Percentiles rank a stretch among this genome's conserved stretches.
These are phyloP conservation scores for Beroe forskalii DNA, from an alignment of 37 sponge, comb jelly and placozoan species.

Conservation along the genomic window DNA sequence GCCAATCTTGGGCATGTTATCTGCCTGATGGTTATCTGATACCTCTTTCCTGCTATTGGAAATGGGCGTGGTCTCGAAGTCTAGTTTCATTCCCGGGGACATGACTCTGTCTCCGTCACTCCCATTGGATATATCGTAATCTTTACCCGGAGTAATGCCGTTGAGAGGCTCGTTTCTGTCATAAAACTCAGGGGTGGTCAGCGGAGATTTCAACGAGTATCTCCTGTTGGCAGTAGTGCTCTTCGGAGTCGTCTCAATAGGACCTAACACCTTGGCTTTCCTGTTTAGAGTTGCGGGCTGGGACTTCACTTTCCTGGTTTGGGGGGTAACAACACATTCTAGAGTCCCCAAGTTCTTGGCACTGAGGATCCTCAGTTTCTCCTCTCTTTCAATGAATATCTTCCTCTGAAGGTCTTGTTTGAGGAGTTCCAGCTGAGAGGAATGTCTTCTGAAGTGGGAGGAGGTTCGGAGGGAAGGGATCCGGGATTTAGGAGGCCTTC, in stretches of 20 bases:
- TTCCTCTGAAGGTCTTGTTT: constrained; percentile 7
- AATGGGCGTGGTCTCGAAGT: background rate
- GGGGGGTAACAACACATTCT: background rate
- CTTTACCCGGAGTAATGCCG: background rate
- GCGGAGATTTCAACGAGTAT: background rate
- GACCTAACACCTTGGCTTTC: background rate
- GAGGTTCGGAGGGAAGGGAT: constrained; percentile 17
- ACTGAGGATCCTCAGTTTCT: background rate
- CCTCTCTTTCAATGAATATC: background rate
- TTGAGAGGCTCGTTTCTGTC: background rate
- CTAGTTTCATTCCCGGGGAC: background rate
- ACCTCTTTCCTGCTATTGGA: background rate
- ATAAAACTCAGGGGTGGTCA: background rate
- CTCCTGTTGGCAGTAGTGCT: background rate
- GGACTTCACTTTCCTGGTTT: background rate
- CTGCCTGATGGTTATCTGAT: background rate
- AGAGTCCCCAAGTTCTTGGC: background rate
- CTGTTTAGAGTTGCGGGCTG: background rate
- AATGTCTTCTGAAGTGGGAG: background rate
- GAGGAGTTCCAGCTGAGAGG: background rate
- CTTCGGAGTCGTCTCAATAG: background rate
- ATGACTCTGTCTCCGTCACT: background rate
- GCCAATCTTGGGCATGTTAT: background rate
- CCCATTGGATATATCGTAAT: no score
- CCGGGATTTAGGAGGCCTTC: background rate